These are phyloP conservation scores for Cheilosia pagana DNA, from an alignment of 2,888 invertebrate species.

Conservation along the genomic window DNA sequence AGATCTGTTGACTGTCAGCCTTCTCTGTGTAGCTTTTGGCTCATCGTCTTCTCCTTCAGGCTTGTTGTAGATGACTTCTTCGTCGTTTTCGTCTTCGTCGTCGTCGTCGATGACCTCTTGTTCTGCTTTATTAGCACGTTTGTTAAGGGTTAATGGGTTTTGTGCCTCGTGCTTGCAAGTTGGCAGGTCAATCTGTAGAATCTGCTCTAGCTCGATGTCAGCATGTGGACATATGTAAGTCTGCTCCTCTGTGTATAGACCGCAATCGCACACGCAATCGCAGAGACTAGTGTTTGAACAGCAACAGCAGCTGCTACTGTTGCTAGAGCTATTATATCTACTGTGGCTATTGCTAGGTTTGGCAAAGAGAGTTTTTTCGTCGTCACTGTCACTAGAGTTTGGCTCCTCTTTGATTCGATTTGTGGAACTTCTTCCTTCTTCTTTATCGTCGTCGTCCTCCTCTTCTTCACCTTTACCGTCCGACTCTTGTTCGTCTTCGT, in stretches of 20 bases:
- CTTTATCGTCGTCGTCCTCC: constrained; percentile 15
- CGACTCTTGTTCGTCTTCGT: not conserved
- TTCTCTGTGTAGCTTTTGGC: constrained; percentile 16
- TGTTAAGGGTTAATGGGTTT: constrained; percentile 13
- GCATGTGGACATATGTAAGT: not conserved
- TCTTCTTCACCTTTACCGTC: not conserved
- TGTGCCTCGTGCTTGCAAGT: constrained; percentile 11
- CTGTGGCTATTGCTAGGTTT: constrained; percentile 54
- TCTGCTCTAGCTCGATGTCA: constrained; percentile 32
- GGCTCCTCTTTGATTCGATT: constrained; percentile 2
- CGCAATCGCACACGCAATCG: constrained; percentile 45
- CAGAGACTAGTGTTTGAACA: constrained; percentile 45
- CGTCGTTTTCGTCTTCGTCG: constrained; percentile 3
- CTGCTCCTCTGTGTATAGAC: constrained; percentile 27
- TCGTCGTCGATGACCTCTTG: constrained; percentile 22
- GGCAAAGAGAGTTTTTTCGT: constrained; percentile 60
- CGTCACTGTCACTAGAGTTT: constrained; percentile 43
- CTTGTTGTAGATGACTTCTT: not conserved
- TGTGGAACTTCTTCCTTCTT: not conserved
- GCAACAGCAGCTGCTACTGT: constrained; percentile 54
- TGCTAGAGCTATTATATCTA: constrained; percentile 53
- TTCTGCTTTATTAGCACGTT: constrained; percentile 40
- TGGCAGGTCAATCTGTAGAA: constrained; percentile 18
- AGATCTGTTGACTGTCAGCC: constrained; percentile 15
- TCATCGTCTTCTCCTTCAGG: constrained; percentile 2